Evolutionary conservation across 2,888 invertebrate species (phyloP), one percentile per base, ranked within the genome.

Genomic region (Hirtodrosophila histrioides): DNA sequence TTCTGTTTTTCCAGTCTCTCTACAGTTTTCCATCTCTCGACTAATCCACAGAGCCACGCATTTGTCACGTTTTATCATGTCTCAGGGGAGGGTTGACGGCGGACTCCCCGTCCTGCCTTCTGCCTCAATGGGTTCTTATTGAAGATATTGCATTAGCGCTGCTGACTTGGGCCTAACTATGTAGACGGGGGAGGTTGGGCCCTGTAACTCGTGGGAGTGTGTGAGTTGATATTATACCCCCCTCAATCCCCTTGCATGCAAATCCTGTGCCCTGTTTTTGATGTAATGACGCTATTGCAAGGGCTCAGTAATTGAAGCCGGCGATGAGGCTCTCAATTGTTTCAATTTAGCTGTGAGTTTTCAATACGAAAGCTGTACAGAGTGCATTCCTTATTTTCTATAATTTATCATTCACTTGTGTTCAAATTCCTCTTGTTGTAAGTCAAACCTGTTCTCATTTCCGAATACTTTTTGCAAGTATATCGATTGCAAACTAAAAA

Each of bases 1-100:
- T 12, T 43, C 4, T 12, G 10, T 3, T 33, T 9, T 7, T 39
- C 31, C 51, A 58, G 44, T n/a, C n/a, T n/a, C 10, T 55, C 60
- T 40, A 37, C 46, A 56, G 39, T 39, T 39, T 45, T 36, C 24
- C 44, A 24, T 33, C 45, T 31, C 44, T 33, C 35, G 40, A 67
- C 58, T 80, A 78, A 80, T 80, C 78, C 71, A 61, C 60, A 57
- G 45, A 66, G 65, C 62, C 55, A 49, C 69, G 68, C 58, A 71
- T 78, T 80, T 75, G 80, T 80, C 80, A 80, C 80, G 80, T 78
- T 69, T 71, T 71, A 72, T 71, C 67, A 48, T 41, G 43, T 10
- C 51, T 44, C 29, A 31, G 55, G 17, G 61, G 61, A 39, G 66
- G 49, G 40, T 66, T 54, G 29, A 35, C 44, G 11, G 45, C 11